phyloP scores from a whole-genome alignment of 92 coral and sea anemone species.

The Phymanthus crucifer region DNA sequence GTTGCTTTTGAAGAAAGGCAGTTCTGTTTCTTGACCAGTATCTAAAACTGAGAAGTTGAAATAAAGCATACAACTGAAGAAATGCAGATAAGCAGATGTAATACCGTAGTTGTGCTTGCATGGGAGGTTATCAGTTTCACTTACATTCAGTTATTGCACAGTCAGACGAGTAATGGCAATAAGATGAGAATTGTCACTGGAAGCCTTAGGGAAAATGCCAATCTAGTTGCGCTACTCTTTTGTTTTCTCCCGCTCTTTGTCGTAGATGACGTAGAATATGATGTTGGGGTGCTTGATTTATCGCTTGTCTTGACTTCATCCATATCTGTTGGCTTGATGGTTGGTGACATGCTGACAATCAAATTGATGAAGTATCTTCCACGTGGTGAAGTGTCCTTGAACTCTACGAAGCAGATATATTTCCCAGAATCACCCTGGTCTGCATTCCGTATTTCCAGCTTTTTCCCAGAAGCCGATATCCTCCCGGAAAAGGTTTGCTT shows the following conservation, averaged over 20 bases:
- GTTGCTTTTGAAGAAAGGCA: too few relatives aligned
- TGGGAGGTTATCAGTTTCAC: too few relatives aligned
- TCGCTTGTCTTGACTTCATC: neutral
- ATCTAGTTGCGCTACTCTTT: neutral
- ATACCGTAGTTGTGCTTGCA: too few relatives aligned
- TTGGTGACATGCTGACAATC: neutral
- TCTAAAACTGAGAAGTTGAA: too few relatives aligned
- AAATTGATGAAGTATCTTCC: neutral
- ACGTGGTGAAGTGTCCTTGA: neutral
- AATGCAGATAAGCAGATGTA: too few relatives aligned
- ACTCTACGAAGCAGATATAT: neutral
- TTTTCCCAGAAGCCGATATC: neutral
- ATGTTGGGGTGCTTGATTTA: neutral
- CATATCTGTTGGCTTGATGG: neutral
- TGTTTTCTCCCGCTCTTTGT: neutral
- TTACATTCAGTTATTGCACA: too few relatives aligned
- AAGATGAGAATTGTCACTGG: neutral
- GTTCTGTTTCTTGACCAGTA: too few relatives aligned
- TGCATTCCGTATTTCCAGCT: neutral
- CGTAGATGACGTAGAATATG: neutral
- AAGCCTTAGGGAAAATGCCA: neutral
- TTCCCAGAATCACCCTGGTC: neutral
- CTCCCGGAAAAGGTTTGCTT: neutral
- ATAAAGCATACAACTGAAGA: too few relatives aligned
- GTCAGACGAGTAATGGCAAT: neutral